A percentile compares a stretch with the other conserved stretches of the same genome.
These are phyloP conservation scores for Achatina immaculata DNA, from an alignment of 1,140 invertebrate genomes.

Conservation along the genomic window DNA sequence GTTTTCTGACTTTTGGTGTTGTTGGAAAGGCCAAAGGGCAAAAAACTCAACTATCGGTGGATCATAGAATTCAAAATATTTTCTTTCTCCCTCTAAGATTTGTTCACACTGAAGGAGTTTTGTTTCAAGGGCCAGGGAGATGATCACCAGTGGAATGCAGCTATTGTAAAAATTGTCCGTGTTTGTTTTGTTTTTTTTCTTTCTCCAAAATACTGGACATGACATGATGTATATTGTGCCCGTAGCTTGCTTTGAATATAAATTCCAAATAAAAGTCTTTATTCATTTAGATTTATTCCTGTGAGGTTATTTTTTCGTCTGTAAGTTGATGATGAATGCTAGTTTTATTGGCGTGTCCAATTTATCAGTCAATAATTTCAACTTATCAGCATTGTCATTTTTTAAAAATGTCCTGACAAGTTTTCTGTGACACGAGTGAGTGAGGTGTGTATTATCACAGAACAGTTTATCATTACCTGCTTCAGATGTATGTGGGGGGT, in stretches of 20 bases:
- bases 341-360: no score
- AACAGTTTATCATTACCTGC: no score
- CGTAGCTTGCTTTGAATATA: slow-evolving; percentile 41
- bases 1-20: neutral
- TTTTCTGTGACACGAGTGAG: no score
- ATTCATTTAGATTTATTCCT: slow-evolving; percentile 28
- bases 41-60: neutral
- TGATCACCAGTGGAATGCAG: slow-evolving; percentile 13
- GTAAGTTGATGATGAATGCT: no score
- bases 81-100: neutral
- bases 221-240: slow-evolving; percentile 41
- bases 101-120: neutral
- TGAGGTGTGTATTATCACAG: no score
- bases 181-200: neutral
- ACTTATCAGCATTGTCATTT: no score
- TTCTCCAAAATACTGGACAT: slow-evolving; percentile 16
- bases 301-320: neutral
- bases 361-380: no score
- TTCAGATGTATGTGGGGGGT: no score
- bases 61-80: neutral
- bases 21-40: neutral
- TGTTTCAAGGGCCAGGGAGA: no score
- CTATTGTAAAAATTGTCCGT: neutral
- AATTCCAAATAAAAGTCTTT: slow-evolving; percentile 41
- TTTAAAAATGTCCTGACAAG: no score